Conservation (phyloP, 2,888 invertebrate species). For the Orthosia gracilis region DNA sequence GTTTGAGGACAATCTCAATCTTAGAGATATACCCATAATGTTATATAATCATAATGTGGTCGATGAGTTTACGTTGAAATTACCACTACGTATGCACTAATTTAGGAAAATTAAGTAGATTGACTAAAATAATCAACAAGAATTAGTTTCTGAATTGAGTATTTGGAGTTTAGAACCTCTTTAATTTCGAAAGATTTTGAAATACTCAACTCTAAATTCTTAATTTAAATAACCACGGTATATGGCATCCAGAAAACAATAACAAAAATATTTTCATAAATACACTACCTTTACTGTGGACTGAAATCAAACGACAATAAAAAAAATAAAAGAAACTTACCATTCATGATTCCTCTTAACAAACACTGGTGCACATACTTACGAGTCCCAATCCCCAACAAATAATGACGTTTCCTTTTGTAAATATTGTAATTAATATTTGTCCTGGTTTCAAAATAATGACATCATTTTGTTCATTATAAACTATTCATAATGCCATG, state of each 20-base stretch:
- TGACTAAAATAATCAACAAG: not conserved
- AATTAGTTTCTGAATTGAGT: no score
- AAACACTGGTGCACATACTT: conserved; percentile 2
- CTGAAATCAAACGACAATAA: not conserved
- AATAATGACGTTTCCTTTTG: not conserved
- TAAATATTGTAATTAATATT: not conserved
- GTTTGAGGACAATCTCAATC: not conserved
- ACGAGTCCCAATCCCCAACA: not conserved
- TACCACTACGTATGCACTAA: not conserved
- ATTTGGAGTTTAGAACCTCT: no score
- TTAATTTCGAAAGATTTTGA: no score
- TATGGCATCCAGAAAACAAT: no score
- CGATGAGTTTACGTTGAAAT: not conserved
- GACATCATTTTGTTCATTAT: not conserved
- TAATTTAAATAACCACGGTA: no score
- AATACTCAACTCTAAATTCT: no score
- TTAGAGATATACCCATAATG: no score
- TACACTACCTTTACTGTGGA: not conserved
- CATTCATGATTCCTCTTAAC: not conserved
- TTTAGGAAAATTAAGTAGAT: not conserved
- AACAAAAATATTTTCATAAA: no score
- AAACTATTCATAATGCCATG: not conserved
- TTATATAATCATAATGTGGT: no score
- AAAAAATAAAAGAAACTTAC: not conserved
- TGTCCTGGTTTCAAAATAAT: not conserved